phyloP scores from a whole-genome alignment of 2,797 vertebrate species.

The Chlorospingus flavigularis region DNA sequence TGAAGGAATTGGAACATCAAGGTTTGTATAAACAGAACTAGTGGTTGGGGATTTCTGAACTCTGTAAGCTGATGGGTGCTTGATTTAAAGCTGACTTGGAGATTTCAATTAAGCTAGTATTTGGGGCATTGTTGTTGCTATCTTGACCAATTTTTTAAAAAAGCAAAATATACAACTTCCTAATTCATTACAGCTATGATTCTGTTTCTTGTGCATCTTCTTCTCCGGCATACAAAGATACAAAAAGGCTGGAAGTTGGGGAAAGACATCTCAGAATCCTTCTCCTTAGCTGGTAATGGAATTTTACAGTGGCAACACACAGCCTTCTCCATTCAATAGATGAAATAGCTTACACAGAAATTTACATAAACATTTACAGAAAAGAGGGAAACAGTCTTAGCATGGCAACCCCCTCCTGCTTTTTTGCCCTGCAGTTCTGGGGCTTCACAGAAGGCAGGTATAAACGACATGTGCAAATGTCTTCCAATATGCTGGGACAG shows the following conservation, averaged over 20 bases:
- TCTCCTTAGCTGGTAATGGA: neutral
- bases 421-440: neutral
- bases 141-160: neutral
- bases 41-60: neutral
- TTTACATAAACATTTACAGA: neutral
- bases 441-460: neutral
- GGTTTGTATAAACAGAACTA: constrained; percentile 1
- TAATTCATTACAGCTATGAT: neutral
- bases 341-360: neutral
- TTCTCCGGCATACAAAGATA: neutral
- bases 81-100: neutral
- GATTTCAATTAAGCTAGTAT: neutral
- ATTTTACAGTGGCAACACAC: neutral
- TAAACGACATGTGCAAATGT: neutral
- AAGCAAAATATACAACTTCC: neutral
- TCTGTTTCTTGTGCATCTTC: neutral
- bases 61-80: neutral
- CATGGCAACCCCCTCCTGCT: neutral
- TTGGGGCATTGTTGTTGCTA: neutral
- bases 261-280: neutral
- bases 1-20: neutral
- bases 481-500: neutral
- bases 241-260: accelerated
- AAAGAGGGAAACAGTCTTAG: neutral
- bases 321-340: neutral